phyloP scores from a whole-genome alignment of 2,888 invertebrate genomes.

The Lomographa bimaculata region DNA sequence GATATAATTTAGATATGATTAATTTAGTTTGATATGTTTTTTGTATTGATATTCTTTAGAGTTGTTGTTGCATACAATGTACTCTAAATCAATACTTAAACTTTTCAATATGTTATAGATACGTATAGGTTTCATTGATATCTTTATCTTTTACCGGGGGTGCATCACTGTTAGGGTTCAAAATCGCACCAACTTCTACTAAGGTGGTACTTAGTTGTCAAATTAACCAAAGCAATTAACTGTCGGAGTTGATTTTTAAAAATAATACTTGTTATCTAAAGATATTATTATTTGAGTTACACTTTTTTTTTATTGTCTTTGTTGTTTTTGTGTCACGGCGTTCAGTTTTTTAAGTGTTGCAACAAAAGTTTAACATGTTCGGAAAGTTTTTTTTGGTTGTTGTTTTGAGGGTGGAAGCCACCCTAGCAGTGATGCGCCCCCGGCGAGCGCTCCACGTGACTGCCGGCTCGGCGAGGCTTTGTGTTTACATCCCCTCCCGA shows the following conservation, averaged over 20 bases:
- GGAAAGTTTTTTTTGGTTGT: slow-evolving; percentile 18
- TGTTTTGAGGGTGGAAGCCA: slow-evolving; percentile 41
- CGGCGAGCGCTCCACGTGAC: slow-evolving; percentile 81
- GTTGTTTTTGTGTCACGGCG: too few species aligned
- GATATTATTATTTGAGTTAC: too few species aligned
- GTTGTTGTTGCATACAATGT: slow-evolving; percentile 74
- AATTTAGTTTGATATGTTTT: slow-evolving; percentile 74
- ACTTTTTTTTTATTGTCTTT: too few species aligned
- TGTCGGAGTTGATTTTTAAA: too few species aligned
- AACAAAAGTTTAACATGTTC: not conserved
- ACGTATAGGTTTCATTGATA: slow-evolving; percentile 35
- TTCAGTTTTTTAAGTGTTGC: slow-evolving; percentile 2
- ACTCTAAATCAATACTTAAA: slow-evolving; percentile 70
- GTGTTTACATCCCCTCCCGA: slow-evolving; percentile 70
- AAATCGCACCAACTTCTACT: slow-evolving; percentile 2
- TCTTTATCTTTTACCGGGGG: slow-evolving; percentile 49
- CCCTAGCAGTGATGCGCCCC: slow-evolving; percentile 82
- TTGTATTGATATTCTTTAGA: slow-evolving; percentile 80
- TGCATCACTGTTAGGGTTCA: slow-evolving; percentile 70
- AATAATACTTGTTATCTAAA: too few species aligned
- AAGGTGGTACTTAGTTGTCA: too few species aligned
- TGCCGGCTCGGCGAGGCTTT: slow-evolving; percentile 72
- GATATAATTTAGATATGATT: slow-evolving; percentile 52
- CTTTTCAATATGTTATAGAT: slow-evolving; percentile 47
- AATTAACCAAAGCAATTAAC: too few species aligned